Base-by-base conservation (phyloP, 1,140 invertebrate species). In the Dendrolimus punctatus region DNA sequence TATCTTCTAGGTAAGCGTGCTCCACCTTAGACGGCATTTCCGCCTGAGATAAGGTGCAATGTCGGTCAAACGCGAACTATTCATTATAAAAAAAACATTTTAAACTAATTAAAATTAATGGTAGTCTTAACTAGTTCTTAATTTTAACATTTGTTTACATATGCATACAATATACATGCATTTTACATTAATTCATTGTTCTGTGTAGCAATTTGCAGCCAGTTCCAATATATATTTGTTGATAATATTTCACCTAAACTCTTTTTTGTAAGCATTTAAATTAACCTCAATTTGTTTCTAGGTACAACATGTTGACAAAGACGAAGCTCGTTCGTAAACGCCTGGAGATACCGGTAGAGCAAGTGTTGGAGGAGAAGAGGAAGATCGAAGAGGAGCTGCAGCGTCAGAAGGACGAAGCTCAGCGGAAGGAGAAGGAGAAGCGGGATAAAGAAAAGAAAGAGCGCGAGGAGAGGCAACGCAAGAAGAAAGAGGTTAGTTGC, bases 231-330 rank as follows among this genome's bases (percentile, higher is more conserved):
- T 23, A 23, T 23, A 3, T n/a, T 46, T 2, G 8, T 8, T 46
- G 4, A 10, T 10, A 46, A 48, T 36, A 36, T 48, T 38, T 6
- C 37, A 23, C n/a, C 36, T 37, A 48, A 8, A 37, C 46, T 8
- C 39, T 0, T 39, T 23, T 48, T 39, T 8, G 9, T 7, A 36
- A 51, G 44, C 10, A 42, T 4, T 8, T 42, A 6, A 36, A 39
- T 39, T 39, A 43, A 37, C 44, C 38, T 45, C 39, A 9, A 9
- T 6, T 51, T 53, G 23, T 58, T 43, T 44, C 36, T 48, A 85
- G 82, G 44, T 87, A 85, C 64, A 85, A 72, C 58, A 73, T 88
- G 68, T 55, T 87, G 3, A 85, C 81, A 0, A 74, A 73, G 49
- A 88, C 86, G 0, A 85, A 86, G 60, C 74, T 80, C 9, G 73